phyloP scores from a whole-genome alignment of 2,113 vertebrate species.

The Leucosticte australis region DNA sequence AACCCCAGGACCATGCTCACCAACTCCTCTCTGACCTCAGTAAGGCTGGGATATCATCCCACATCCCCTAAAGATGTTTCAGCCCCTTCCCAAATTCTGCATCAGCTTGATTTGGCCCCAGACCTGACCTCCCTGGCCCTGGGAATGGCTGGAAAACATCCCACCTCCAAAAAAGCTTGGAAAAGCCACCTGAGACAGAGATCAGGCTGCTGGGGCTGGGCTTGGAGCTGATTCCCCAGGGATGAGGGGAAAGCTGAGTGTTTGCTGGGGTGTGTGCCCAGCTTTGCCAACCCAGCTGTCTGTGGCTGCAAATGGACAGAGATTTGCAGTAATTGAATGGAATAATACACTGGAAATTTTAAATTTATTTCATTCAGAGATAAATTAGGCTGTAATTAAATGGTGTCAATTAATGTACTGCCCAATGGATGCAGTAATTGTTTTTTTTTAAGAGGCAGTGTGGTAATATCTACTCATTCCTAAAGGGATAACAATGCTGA shows the following conservation, averaged over 20 bases:
- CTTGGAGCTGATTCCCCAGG: not conserved
- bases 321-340: conserved; percentile 51
- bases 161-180: not conserved
- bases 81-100: not conserved
- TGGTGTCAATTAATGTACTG: conserved; percentile 43
- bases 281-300: conserved; percentile 18
- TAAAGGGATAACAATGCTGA: conserved; percentile 49
- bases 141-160: not conserved
- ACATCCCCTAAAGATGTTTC: not conserved
- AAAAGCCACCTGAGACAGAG: not conserved
- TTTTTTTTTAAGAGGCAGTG: conserved; percentile 13
- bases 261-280: not conserved
- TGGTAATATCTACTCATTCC: conserved; percentile 27
- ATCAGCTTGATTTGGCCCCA: not conserved
- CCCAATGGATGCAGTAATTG: conserved; percentile 64
- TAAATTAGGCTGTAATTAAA: conserved; percentile 73
- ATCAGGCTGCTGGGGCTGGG: not conserved
- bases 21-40: not conserved
- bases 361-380: conserved; percentile 61
- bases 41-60: not conserved
- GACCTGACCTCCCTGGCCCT: not conserved
- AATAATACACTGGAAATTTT: conserved; percentile 55
- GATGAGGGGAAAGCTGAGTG: not conserved
- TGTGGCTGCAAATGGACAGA: conserved; percentile 33
- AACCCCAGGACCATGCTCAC: not conserved